A percentile compares a stretch with the other conserved stretches of the same genome.
phyloP scores from a whole-genome alignment of 2,888 invertebrate species.

The Harpalus rubripes region DNA sequence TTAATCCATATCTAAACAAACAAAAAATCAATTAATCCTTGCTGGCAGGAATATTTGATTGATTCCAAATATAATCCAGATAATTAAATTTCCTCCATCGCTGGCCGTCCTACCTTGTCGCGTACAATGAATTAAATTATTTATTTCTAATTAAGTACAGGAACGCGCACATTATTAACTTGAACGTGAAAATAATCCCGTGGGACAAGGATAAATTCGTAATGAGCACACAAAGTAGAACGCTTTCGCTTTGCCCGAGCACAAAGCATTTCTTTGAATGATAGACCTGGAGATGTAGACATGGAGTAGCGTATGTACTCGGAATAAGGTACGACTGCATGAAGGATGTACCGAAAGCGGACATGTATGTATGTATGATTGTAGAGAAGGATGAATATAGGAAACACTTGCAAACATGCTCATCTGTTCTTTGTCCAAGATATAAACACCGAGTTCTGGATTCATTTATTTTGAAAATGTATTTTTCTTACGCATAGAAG shows the following conservation, averaged over 20 bases:
- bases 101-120: background rate
- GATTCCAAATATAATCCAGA: slow-evolving; percentile 52
- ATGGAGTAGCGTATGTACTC: too few species aligned
- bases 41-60: slow-evolving; percentile 43
- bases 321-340: background rate
- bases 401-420: slow-evolving; percentile 34
- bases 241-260: slow-evolving; percentile 19
- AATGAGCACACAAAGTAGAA: slow-evolving; percentile 57
- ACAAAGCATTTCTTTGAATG: slow-evolving; percentile 61
- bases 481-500: background rate
- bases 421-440: slow-evolving; percentile 23
- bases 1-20: slow-evolving; percentile 3
- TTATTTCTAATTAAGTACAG: slow-evolving; percentile 61
- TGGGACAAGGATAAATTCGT: slow-evolving; percentile 51
- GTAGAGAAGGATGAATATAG: background rate
- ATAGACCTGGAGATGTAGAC: slow-evolving; percentile 13
- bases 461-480: slow-evolving; percentile 17
- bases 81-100: slow-evolving; percentile 37
- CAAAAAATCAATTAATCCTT: slow-evolving; percentile 45
- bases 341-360: background rate
- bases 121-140: slow-evolving; percentile 52
- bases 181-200: slow-evolving; percentile 57
- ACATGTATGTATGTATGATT: background rate
- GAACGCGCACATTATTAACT: slow-evolving; percentile 54
- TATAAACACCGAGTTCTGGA: background rate